These are phyloP conservation scores for Electrophaes corylata DNA, from an alignment of 2,888 invertebrate genomes.

Conservation along the genomic window DNA sequence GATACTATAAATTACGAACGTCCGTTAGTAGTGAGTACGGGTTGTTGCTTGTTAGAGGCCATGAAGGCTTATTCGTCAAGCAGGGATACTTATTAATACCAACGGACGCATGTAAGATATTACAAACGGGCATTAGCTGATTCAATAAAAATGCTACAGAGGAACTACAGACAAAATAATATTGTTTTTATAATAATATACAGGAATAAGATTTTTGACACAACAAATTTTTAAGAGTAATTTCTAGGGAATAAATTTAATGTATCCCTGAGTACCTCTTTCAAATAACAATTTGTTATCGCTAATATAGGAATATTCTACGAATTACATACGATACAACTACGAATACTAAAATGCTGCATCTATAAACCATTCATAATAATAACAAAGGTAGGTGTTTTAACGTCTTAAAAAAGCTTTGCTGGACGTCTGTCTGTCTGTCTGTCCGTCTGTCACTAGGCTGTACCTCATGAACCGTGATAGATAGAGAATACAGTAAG, in stretches of 20 bases:
- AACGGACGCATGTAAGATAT: no score
- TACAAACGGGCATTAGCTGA: neutral
- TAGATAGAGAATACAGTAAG: no score
- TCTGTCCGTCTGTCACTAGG: no score
- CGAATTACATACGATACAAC: conserved; percentile 12
- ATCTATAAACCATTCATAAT: neutral
- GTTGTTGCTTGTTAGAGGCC: no score
- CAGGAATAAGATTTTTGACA: neutral
- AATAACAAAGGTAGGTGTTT: no score
- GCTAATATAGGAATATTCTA: conserved; percentile 17
- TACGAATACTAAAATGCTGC: conserved; percentile 18
- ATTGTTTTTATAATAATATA: neutral
- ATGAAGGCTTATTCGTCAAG: no score
- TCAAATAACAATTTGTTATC: neutral
- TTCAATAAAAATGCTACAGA: neutral
- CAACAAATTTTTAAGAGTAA: conserved; percentile 12
- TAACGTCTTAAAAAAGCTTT: no score
- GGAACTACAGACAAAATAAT: neutral
- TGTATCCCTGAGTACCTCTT: neutral
- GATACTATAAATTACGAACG: no score
- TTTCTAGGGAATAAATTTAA: conserved; percentile 5
- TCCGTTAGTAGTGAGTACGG: no score
- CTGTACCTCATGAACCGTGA: no score
- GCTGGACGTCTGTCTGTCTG: no score
- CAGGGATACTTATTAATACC: no score